Evolutionary conservation across 2,888 invertebrate species (phyloP).

Genomic region (Drymonia ruficornis): DNA sequence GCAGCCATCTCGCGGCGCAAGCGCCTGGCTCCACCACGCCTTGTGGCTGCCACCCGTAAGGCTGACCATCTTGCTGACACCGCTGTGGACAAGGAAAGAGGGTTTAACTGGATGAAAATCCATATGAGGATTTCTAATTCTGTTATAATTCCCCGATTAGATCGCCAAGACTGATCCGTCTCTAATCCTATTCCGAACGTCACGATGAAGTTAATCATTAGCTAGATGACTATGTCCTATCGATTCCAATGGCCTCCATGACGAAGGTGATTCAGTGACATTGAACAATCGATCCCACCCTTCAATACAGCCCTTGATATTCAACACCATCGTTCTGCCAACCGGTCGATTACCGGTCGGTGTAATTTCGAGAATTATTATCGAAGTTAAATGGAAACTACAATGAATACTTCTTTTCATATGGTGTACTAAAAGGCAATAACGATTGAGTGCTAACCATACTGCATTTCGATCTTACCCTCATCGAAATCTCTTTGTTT

Average conservation of each 20-base stretch:
- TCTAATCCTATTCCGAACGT: too few species aligned
- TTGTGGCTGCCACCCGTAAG: conserved; percentile 73
- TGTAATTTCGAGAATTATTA: background rate
- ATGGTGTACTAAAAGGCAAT: too few species aligned
- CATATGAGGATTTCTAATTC: too few species aligned
- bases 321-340: background rate
- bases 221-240: background rate
- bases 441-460: too few species aligned
- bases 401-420: too few species aligned
- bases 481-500: too few species aligned
- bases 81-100: conserved; percentile 50
- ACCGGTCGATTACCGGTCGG: background rate
- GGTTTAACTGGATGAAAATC: background rate
- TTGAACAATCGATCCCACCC: conserved; percentile 1
- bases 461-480: too few species aligned
- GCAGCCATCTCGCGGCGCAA: conserved; percentile 86
- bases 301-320: conserved; percentile 7
- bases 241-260: background rate
- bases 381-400: too few species aligned
- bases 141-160: too few species aligned
- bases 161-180: too few species aligned
- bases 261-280: background rate
- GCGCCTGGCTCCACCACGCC: conserved; percentile 74
- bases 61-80: conserved; percentile 81
- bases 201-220: background rate